Evolutionary conservation across 2,113 vertebrate species (phyloP).

Genomic region (Protomyctophum bolini): DNA sequence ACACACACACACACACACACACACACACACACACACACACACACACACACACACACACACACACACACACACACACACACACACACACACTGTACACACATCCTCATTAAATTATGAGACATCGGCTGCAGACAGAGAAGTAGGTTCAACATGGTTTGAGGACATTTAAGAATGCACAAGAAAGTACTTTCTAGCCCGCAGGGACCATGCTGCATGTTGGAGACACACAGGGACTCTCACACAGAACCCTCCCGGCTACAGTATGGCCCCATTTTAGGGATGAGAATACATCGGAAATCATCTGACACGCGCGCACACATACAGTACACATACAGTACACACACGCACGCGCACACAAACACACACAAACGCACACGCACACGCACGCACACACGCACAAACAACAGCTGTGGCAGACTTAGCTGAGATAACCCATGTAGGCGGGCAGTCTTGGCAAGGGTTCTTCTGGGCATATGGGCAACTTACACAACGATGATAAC

Average conservation of each 20-base stretch:
- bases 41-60: neutral
- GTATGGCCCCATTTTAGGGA: neutral
- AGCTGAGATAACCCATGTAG: conserved; percentile 50
- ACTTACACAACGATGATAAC: conserved; percentile 57
- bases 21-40: too few species aligned
- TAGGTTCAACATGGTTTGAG: neutral
- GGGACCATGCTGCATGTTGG: too few species aligned
- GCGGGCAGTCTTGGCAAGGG: conserved; percentile 64
- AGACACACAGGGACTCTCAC: too few species aligned
- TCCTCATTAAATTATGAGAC: neutral
- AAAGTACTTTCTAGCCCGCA: neutral
- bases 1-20: neutral
- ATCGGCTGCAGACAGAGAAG: neutral
- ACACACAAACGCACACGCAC: neutral
- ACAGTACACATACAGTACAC: conserved; percentile 1
- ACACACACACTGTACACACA: neutral
- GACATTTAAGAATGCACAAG: neutral
- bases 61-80: neutral
- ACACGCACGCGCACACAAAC: neutral
- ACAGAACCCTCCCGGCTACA: neutral
- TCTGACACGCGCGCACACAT: neutral
- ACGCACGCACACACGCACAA: conserved; percentile 24
- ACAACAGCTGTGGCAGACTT: conserved; percentile 47
- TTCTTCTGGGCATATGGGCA: conserved; percentile 37
- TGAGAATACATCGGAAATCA: neutral